Percentiles rank a stretch among this genome's conserved stretches.
Evolutionary conservation across 2,888 invertebrate genomes (phyloP).

Genomic region (Calameuta pallipes): DNA sequence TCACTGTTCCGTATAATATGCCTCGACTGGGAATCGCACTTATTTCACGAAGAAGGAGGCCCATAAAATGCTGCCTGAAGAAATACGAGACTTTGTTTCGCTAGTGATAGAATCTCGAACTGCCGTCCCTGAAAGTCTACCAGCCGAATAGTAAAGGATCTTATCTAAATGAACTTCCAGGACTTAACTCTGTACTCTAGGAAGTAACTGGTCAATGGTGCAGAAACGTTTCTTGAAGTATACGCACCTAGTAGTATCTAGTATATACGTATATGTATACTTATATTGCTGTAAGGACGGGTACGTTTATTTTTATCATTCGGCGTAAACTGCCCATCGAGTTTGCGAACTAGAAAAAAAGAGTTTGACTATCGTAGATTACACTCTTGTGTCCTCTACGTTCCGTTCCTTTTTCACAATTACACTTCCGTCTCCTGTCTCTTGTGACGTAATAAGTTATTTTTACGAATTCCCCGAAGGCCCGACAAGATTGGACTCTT

Average conservation of each 20-base stretch:
- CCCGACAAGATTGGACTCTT: neutral
- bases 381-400: neutral
- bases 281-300: neutral
- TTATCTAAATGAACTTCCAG: slow-evolving; percentile 56
- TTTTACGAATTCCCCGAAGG: neutral
- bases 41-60: neutral
- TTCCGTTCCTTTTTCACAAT: neutral
- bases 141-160: slow-evolving; percentile 37
- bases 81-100: slow-evolving; percentile 46
- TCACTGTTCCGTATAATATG: neutral
- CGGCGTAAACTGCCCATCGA: neutral
- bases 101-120: slow-evolving; percentile 42
- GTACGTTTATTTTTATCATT: neutral
- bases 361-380: neutral
- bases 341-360: neutral
- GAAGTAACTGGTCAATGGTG: slow-evolving; percentile 10
- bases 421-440: no score
- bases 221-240: neutral
- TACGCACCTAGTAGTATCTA: neutral
- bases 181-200: slow-evolving; percentile 28
- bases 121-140: slow-evolving; percentile 26
- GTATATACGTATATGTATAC: no score
- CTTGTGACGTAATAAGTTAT: neutral
- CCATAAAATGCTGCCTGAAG: slow-evolving; percentile 20
- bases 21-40: neutral